These are phyloP conservation scores for Momotus momota DNA, from an alignment of 2,797 vertebrate genomes.

Conservation along the genomic window DNA sequence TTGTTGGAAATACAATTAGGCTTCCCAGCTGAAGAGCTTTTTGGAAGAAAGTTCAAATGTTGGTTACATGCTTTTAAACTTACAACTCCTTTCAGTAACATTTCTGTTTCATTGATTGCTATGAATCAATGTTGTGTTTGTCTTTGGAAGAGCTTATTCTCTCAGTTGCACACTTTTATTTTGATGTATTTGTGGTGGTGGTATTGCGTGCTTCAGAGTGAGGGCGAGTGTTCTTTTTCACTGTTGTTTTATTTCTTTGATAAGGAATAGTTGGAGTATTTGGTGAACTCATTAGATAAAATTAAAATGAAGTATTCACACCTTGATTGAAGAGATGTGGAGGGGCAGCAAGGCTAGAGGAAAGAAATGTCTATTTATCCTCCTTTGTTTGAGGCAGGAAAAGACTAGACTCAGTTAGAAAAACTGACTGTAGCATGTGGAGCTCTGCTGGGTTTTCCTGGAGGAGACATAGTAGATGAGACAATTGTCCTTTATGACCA, in stretches of 20 bases:
- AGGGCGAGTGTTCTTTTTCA: not conserved
- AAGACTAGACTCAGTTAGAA: not conserved
- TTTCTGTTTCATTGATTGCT: not conserved
- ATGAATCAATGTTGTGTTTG: not conserved
- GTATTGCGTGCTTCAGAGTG: not conserved
- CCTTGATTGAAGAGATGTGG: not conserved
- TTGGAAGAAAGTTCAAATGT: not conserved
- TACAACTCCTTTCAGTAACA: not conserved
- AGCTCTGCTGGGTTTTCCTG: not conserved
- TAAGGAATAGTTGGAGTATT: not conserved
- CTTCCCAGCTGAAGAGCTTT: not conserved
- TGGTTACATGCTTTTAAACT: not conserved
- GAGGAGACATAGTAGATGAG: not conserved
- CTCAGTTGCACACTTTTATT: not conserved
- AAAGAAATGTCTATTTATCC: not conserved
- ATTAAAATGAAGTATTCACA: not conserved
- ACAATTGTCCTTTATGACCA: not conserved
- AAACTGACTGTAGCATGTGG: not conserved
- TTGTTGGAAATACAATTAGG: constrained; percentile 8
- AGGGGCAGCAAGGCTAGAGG: not conserved
- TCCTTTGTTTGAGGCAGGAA: not conserved
- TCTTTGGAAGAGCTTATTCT: not conserved
- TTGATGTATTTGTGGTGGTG: not conserved
- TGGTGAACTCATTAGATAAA: not conserved
- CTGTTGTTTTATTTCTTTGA: not conserved